phyloP scores from a whole-genome alignment of 2,888 invertebrate species.

The Autographa pulchrina region DNA sequence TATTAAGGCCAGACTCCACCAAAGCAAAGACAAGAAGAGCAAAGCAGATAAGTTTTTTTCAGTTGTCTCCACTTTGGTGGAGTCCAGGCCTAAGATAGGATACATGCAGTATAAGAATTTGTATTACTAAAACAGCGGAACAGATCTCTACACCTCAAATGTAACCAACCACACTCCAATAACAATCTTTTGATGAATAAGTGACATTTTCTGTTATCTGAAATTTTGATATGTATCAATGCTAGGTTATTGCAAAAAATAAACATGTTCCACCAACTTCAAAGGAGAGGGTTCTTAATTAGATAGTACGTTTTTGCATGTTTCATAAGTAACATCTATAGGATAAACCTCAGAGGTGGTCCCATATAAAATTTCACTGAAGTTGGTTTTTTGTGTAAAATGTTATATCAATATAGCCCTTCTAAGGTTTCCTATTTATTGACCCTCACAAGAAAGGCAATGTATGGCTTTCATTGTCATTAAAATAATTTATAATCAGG shows the following conservation, averaged over 20 bases:
- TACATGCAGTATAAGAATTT: not conserved
- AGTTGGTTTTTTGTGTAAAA: too few relatives aligned
- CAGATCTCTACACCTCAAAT: not conserved
- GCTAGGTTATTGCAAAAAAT: slow-evolving; percentile 26
- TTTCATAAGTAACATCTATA: too few relatives aligned
- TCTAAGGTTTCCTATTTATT: not conserved
- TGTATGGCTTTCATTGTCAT: slow-evolving; percentile 8
- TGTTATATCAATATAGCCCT: not conserved
- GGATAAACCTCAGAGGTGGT: too few relatives aligned
- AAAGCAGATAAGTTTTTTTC: too few relatives aligned
- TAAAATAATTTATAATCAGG: slow-evolving; percentile 39
- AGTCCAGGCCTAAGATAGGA: not conserved
- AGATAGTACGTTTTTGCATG: too few relatives aligned
- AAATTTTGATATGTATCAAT: slow-evolving; percentile 51
- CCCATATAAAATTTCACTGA: too few relatives aligned
- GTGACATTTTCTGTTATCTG: not conserved
- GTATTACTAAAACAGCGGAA: not conserved
- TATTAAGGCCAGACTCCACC: not conserved
- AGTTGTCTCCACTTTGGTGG: too few relatives aligned
- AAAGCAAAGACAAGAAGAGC: too few relatives aligned
- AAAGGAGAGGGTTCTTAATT: too few relatives aligned
- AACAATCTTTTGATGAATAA: not conserved
- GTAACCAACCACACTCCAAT: not conserved
- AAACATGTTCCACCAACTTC: not conserved
- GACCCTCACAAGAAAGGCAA: not conserved